These are phyloP conservation scores for Aurelia aurita DNA, from an alignment of 30 jellyfish, hydroid and myxozoan species.

Conservation along the genomic window DNA sequence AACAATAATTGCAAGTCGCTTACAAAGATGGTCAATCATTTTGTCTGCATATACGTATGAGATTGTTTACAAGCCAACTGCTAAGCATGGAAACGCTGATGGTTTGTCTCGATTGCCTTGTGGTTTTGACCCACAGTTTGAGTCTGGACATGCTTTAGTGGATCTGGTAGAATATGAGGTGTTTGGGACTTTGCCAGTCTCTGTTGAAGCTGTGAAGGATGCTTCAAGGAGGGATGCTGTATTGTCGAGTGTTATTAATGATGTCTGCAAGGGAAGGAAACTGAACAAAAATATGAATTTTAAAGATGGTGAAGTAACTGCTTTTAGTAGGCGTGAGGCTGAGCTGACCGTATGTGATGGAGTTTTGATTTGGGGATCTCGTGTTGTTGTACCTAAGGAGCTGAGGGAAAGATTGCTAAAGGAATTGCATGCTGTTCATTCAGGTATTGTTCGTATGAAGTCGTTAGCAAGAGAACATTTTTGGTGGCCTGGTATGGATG, in stretches of 20 bases:
- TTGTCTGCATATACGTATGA: no score
- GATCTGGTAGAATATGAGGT: no score
- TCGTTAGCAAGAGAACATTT: slow-evolving; percentile 77
- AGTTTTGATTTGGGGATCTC: slow-evolving; percentile 73
- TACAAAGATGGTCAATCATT: no score
- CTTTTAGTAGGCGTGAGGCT: slow-evolving; percentile 66
- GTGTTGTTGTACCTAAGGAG: slow-evolving; percentile 69
- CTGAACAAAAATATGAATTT: slow-evolving; percentile 55
- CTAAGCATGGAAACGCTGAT: slow-evolving; percentile 65
- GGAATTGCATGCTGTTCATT: slow-evolving; percentile 77
- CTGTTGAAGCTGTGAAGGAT: no score
- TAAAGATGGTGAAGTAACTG: slow-evolving; percentile 52
- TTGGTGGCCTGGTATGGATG: slow-evolving; percentile 73
- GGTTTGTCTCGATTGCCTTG: slow-evolving; percentile 77
- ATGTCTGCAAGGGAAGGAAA: slow-evolving; percentile 61
- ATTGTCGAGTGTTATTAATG: slow-evolving; percentile 71
- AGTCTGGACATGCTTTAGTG: no score
- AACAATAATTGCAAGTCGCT: slow-evolving; percentile 73
- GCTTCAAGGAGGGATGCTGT: no score
- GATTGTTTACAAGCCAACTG: no score
- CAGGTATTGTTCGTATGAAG: slow-evolving; percentile 70
- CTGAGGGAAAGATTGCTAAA: slow-evolving; percentile 60
- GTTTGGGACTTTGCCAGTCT: no score
- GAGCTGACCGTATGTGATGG: slow-evolving; percentile 70
- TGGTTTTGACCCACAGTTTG: slow-evolving; percentile 74